These are phyloP conservation scores for Rhyacichthys aspro DNA, from an alignment of 2,797 vertebrate genomes.

Conservation along the genomic window DNA sequence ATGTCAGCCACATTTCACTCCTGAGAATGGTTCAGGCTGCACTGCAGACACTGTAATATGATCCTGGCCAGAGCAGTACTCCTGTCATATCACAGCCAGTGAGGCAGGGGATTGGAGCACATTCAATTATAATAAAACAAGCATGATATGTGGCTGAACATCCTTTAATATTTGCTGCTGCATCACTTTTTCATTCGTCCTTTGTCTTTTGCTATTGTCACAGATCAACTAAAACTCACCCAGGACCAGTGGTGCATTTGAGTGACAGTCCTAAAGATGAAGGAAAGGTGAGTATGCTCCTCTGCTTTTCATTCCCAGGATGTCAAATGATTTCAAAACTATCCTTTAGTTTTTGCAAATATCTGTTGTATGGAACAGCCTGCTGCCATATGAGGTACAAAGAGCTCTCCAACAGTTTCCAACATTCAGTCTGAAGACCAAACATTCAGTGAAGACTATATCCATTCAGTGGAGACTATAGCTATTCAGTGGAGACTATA, in stretches of 20 bases:
- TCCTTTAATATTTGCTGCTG: neutral
- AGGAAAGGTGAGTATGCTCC: slow-evolving; percentile 89
- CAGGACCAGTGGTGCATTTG: slow-evolving; percentile 96
- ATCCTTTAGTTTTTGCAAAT: slow-evolving; percentile 1
- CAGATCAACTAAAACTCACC: slow-evolving; percentile 97
- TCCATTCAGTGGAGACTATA: neutral
- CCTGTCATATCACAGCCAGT: neutral
- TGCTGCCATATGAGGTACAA: neutral
- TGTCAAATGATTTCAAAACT: slow-evolving; percentile 3
- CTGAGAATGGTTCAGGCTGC: slow-evolving; percentile 12
- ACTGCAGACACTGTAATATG: slow-evolving; percentile 12
- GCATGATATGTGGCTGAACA: too few species aligned
- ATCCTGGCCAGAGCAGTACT: too few species aligned
- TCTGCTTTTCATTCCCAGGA: slow-evolving; percentile 10
- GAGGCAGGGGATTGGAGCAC: too few species aligned
- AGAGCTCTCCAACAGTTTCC: neutral
- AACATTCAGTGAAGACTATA: slow-evolving; percentile 2
- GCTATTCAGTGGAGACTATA: neutral
- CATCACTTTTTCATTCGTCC: slow-evolving; percentile 30
- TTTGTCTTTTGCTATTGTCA: slow-evolving; percentile 49
- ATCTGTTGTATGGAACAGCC: neutral
- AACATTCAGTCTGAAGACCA: neutral
- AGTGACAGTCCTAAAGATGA: slow-evolving; percentile 98
- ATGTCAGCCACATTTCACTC: slow-evolving; percentile 32
- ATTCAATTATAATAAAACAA: too few species aligned